Evolutionary conservation across 2,888 invertebrate genomes (phyloP), one percentile per base, ranked within the genome.

Genomic region (Chrysina gloriosa): DNA sequence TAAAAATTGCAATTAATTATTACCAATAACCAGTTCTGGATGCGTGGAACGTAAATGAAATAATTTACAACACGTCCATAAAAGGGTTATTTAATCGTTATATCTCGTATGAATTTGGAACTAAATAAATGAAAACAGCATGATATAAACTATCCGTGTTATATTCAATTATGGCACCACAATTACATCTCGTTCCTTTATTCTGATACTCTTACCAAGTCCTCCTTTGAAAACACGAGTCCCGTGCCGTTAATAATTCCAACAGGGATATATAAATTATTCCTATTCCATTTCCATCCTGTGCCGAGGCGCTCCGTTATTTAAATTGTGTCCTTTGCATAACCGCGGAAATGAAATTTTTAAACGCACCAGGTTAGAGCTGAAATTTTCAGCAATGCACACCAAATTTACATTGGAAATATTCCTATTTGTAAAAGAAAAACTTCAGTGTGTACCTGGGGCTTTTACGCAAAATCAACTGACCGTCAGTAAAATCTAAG

Each of bases 231-330:
- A 11, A n/a, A n/a, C n/a, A n/a, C n/a, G n/a, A n/a, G n/a, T n/a
- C n/a, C n/a, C n/a, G n/a, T n/a, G 19, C 21, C 11, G 9, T 47
- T 47, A 50, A 7, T 50, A 50, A 50, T 50, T 50, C 50, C 50
- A 27, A 27, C 14, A 29, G 29, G 50, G 21, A n/a, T 16, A 14
- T 6, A 50, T 50, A 50, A 50, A 50, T 50, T 50, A 50, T 50
- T 50, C 50, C 27, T 29, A 14, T 27, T 27, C 27, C 50, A 25
- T 50, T 29, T 50, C 29, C 14, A 27, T 25, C 27, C 11, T 27
- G 27, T 7, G 9, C 25, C 5, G 27, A 14, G 50, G 4, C 27
- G 50, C 27, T 14, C 14, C 27, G 27, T 50, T 50, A 50, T 50
- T 50, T 50, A 27, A 50, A 50, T 50, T 29, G 25, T 29, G 27